These are phyloP conservation scores for Pycnomerus fuliginosus DNA, from an alignment of 2,888 invertebrate genomes.

Conservation along the genomic window DNA sequence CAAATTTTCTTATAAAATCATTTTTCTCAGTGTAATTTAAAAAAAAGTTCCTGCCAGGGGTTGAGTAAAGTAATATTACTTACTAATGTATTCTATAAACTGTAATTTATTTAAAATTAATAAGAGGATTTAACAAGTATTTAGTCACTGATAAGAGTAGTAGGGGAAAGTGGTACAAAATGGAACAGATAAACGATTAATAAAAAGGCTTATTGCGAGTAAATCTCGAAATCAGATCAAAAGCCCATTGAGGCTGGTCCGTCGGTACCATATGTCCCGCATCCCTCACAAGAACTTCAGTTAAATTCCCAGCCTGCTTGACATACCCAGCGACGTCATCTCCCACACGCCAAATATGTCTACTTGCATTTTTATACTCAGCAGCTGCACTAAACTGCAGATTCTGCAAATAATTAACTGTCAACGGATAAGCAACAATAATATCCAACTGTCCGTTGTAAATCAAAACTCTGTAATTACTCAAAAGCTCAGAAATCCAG, in stretches of 20 bases:
- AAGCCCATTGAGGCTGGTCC: conserved; percentile 77
- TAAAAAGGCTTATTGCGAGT: conserved; percentile 51
- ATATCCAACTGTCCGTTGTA: conserved; percentile 92
- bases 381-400: conserved; percentile 68
- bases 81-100: too few relatives aligned
- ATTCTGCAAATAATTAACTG: conserved; percentile 73
- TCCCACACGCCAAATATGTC: conserved; percentile 70
- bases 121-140: too few relatives aligned
- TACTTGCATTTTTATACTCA: conserved; percentile 65
- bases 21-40: too few relatives aligned
- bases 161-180: neutral
- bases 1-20: too few relatives aligned
- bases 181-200: conserved; percentile 10
- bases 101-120: conserved; percentile 1
- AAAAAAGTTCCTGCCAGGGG: conserved; percentile 83
- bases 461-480: conserved; percentile 70
- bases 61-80: conserved; percentile 38
- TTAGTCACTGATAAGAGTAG: too few relatives aligned
- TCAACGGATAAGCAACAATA: conserved; percentile 85
- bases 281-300: conserved; percentile 72
- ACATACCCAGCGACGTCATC: conserved; percentile 74
- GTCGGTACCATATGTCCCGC: conserved; percentile 82
- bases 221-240: conserved; percentile 71
- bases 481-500: conserved; percentile 67
- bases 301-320: conserved; percentile 69